Conservation (phyloP, 2,113 vertebrate genomes). For the Forbesichthys agassizii region DNA sequence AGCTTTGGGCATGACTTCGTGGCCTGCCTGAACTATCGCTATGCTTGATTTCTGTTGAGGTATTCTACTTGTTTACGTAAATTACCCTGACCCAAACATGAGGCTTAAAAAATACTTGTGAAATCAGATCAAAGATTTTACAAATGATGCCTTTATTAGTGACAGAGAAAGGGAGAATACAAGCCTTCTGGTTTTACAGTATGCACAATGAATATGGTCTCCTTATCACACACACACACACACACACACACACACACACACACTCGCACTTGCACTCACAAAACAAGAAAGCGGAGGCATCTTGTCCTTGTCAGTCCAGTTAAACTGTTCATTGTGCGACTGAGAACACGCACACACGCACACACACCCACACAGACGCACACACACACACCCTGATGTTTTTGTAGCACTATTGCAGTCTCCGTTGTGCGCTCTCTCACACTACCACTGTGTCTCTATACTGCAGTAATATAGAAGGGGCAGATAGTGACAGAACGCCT, state of each 20-base stretch:
- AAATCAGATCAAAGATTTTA: too few relatives aligned
- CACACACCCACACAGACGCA: background rate
- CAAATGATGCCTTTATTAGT: background rate
- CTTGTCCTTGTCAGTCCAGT: background rate
- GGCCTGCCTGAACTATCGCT: too few relatives aligned
- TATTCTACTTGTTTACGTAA: too few relatives aligned
- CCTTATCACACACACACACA: background rate
- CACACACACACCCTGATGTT: background rate
- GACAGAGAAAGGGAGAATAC: slow-evolving; percentile 3
- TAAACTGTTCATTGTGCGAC: background rate
- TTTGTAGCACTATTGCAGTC: background rate
- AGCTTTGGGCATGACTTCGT: too few relatives aligned
- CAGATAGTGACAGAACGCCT: slow-evolving; percentile 20
- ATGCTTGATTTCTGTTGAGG: too few relatives aligned
- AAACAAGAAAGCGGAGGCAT: slow-evolving; percentile 21
- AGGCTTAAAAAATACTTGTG: too few relatives aligned
- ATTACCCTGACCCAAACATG: too few relatives aligned
- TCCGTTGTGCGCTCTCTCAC: background rate
- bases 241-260: slow-evolving; percentile 1
- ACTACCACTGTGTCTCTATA: background rate
- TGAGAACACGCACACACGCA: slow-evolving; percentile 12
- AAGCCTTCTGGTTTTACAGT: background rate
- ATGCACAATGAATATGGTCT: background rate
- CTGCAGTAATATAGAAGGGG: background rate
- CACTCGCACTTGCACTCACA: background rate